phyloP scores from a whole-genome alignment of 2,888 invertebrate genomes.

The Plebejus melissa region DNA sequence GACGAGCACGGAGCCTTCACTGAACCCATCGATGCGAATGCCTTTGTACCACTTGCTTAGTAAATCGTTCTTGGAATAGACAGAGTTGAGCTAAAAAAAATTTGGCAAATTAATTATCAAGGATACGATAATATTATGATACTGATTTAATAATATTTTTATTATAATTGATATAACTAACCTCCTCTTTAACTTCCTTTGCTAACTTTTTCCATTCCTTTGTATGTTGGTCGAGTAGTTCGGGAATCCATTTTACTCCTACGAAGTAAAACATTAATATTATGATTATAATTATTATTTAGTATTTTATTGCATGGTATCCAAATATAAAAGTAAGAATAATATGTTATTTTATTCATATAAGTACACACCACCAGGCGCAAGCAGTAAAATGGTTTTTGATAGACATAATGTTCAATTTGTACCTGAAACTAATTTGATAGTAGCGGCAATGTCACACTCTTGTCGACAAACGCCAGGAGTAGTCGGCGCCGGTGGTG shows the following conservation, averaged over 20 bases:
- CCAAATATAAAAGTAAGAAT: not conserved
- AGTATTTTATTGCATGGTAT: too few relatives aligned
- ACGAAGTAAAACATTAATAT: conserved; percentile 25
- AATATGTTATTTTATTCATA: not conserved
- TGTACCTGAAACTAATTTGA: conserved; percentile 87
- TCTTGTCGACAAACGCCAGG: conserved; percentile 88
- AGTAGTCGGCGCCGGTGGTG: conserved; percentile 86
- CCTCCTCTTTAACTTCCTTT: conserved; percentile 88
- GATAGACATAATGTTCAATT: not conserved
- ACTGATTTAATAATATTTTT: conserved; percentile 2
- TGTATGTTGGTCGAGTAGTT: conserved; percentile 91
- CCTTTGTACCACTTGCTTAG: conserved; percentile 91
- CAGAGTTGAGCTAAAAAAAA: conserved; percentile 86
- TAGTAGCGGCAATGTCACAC: conserved; percentile 92
- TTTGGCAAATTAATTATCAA: conserved; percentile 26
- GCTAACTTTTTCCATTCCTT: conserved; percentile 91
- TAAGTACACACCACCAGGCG: not conserved
- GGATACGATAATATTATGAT: not conserved
- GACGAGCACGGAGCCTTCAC: conserved; percentile 91
- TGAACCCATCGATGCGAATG: conserved; percentile 92
- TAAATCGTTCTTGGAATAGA: conserved; percentile 86
- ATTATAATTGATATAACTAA: conserved; percentile 49
- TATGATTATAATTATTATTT: not conserved
- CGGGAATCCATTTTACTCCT: conserved; percentile 90
- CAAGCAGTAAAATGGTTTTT: not conserved